Evolutionary conservation across 2,888 invertebrate genomes (phyloP).

Genomic region (Hipparchia sbordonii): DNA sequence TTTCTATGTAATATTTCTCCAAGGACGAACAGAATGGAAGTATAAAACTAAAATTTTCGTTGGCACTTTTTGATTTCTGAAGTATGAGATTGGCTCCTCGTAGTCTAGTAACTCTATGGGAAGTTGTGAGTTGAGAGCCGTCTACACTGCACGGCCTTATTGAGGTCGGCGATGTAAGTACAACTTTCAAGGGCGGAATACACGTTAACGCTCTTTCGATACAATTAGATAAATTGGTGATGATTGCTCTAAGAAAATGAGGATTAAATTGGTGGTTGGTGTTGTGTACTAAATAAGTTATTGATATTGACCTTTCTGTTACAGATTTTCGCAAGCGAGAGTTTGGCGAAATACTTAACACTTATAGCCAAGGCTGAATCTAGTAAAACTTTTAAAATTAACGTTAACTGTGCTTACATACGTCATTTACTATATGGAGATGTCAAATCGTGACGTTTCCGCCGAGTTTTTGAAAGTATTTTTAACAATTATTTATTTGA

Average conservation of each 20-base stretch:
- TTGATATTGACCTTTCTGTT: not conserved
- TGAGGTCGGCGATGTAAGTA: conserved; percentile 14
- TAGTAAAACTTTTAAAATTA: too few species aligned
- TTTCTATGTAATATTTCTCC: too few species aligned
- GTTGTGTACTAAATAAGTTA: not conserved
- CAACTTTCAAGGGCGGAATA: conserved; percentile 13
- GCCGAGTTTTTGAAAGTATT: too few species aligned
- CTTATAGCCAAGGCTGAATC: too few species aligned
- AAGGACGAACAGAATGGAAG: too few species aligned
- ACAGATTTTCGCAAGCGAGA: not conserved
- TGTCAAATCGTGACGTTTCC: too few species aligned
- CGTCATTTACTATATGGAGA: too few species aligned
- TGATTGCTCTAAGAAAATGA: not conserved
- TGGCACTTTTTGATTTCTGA: not conserved
- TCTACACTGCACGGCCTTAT: conserved; percentile 22
- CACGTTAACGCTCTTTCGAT: conserved; percentile 11
- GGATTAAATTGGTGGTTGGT: conserved; percentile 1
- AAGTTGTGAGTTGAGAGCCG: not conserved
- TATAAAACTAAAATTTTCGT: too few species aligned
- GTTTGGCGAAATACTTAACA: not conserved
- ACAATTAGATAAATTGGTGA: not conserved
- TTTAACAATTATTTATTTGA: too few species aligned
- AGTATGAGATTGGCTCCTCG: not conserved
- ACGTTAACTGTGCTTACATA: too few species aligned
- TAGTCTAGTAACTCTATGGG: not conserved